phyloP scores from a whole-genome alignment of 2,797 vertebrate species.

The Chloroceryle inda region DNA sequence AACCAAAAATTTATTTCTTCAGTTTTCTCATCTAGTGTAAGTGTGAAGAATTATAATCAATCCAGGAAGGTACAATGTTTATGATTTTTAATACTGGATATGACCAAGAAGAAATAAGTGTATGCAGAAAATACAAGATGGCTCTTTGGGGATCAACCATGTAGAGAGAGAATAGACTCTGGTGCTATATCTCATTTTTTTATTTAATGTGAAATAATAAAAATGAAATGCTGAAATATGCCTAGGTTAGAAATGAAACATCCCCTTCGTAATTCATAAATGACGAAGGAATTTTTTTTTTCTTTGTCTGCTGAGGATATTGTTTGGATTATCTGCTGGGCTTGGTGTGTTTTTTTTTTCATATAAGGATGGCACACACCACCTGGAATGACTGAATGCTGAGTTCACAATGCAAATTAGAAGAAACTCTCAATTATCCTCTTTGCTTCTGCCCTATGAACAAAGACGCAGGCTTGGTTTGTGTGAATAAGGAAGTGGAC shows the following conservation, averaged over 20 bases:
- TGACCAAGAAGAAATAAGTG: neutral
- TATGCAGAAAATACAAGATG: neutral
- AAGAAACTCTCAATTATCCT: neutral
- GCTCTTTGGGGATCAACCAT: neutral
- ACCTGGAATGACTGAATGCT: neutral
- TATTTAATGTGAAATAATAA: neutral
- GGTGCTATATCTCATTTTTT: neutral
- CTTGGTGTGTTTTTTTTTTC: neutral
- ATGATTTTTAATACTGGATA: neutral
- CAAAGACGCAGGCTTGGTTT: neutral
- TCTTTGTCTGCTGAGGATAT: neutral
- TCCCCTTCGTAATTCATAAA: neutral
- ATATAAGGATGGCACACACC: neutral
- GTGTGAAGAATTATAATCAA: neutral
- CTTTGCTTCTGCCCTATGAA: neutral
- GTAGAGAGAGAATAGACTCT: neutral
- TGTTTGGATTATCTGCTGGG: neutral
- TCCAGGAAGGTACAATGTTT: neutral
- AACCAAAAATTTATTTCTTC: neutral
- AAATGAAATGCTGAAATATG: neutral
- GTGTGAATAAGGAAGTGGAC: neutral
- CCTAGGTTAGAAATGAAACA: neutral
- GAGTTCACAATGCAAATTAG: neutral
- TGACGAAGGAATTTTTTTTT: neutral
- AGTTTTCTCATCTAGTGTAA: neutral